These are phyloP conservation scores for Bucorvus abyssinicus DNA, from an alignment of 2,797 vertebrate species.

Conservation along the genomic window DNA sequence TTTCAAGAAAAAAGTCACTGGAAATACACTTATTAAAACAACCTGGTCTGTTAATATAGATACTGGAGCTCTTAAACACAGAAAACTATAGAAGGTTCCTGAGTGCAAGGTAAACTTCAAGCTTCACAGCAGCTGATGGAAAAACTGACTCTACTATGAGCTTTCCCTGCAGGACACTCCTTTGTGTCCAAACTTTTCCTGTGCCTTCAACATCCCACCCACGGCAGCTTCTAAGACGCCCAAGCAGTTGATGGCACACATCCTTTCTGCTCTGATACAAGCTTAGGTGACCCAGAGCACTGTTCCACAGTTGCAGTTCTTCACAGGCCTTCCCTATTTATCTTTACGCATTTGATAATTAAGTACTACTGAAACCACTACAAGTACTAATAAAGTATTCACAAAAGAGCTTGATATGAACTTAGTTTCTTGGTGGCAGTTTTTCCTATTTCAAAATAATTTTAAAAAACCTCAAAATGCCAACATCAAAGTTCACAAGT, in stretches of 20 bases:
- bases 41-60: background rate
- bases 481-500: background rate
- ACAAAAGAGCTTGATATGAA: background rate
- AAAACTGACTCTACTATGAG: rapidly evolving
- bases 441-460: background rate
- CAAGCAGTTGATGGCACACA: background rate
- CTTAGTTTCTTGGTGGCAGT: background rate
- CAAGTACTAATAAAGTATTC: background rate
- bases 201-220: background rate
- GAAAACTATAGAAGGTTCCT: background rate
- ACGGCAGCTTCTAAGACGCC: background rate
- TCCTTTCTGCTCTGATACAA: background rate
- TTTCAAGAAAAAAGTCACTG: background rate
- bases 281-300: background rate
- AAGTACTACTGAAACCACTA: background rate
- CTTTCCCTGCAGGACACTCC: background rate
- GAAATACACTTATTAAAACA: background rate
- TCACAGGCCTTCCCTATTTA: background rate
- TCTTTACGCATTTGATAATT: background rate
- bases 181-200: background rate
- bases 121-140: background rate
- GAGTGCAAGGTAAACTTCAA: background rate
- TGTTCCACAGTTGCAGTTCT: background rate
- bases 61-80: background rate
- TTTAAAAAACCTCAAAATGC: background rate